Conservation (phyloP, 2,888 invertebrate genomes). For the Nemotelus pantherinus region DNA sequence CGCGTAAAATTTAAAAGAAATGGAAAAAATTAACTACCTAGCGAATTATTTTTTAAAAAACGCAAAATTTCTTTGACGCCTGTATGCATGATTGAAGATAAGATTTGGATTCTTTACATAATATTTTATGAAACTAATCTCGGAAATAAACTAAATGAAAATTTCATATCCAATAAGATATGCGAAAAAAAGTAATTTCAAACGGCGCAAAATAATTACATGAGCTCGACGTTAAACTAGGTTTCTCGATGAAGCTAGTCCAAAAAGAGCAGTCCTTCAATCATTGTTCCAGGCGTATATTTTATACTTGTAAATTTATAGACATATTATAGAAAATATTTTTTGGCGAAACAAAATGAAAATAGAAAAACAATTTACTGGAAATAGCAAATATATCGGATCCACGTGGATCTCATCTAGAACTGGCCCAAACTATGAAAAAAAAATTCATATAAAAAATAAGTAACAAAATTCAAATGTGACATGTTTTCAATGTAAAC, state of each 20-base stretch:
- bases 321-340: conserved; percentile 36
- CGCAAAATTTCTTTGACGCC: conserved; percentile 27
- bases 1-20: conserved; percentile 30
- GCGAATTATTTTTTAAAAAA: conserved; percentile 14
- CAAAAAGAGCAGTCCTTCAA: conserved; percentile 49
- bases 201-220: too few species aligned
- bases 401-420: conserved; percentile 48
- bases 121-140: too few species aligned
- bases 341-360: conserved; percentile 46
- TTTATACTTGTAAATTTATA: conserved; percentile 54
- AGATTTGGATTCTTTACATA: conserved; percentile 1
- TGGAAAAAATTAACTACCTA: conserved; percentile 4
- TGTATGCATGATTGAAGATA: conserved; percentile 4
- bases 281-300: conserved; percentile 55
- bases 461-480: conserved; percentile 14
- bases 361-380: conserved; percentile 49
- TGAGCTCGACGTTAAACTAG: too few species aligned
- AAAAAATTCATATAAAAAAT: neutral
- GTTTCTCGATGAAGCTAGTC: too few species aligned
- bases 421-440: conserved; percentile 46
- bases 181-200: too few species aligned
- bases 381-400: conserved; percentile 40
- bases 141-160: too few species aligned
- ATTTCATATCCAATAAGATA: too few species aligned
- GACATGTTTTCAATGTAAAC: neutral